These are phyloP conservation scores for Bombus superbus DNA, from an alignment of 1,140 invertebrate genomes.

Conservation along the genomic window DNA sequence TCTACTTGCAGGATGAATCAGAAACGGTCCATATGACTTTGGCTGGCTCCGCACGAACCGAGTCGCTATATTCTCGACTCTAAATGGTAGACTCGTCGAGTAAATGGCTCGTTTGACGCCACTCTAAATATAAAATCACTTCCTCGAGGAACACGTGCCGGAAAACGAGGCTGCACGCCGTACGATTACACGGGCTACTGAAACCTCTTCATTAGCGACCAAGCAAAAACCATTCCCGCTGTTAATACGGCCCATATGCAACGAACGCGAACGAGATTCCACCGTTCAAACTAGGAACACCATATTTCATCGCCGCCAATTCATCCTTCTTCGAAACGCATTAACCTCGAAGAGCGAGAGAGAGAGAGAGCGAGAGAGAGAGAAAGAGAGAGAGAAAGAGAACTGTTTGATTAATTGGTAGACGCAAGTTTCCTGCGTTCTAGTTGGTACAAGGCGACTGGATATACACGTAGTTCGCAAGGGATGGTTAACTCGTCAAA, in stretches of 20 bases:
- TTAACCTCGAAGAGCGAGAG: too few species aligned
- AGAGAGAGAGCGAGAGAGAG: too few species aligned
- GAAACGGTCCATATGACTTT: neutral
- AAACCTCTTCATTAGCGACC: constrained; percentile 19
- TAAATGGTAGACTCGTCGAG: constrained; percentile 18
- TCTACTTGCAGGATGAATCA: constrained; percentile 15
- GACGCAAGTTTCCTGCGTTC: neutral
- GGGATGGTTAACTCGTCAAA: neutral
- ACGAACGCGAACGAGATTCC: neutral
- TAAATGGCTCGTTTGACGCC: constrained; percentile 9
- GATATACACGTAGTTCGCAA: neutral
- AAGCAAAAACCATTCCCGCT: neutral
- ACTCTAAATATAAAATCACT: constrained; percentile 49
- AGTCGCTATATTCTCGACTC: neutral
- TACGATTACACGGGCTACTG: constrained; percentile 32
- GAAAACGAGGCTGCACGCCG: neutral
- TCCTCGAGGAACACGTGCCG: constrained; percentile 8
- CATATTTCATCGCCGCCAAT: neutral
- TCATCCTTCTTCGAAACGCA: neutral
- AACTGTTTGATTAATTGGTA: neutral
- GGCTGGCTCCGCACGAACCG: neutral
- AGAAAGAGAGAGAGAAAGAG: too few species aligned
- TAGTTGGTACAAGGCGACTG: neutral
- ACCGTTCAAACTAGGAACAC: neutral
- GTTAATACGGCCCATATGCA: neutral